A percentile compares a stretch with the other conserved stretches of the same genome.
Evolutionary conservation across 2,113 vertebrate species (phyloP).

Genomic region (Myotis lucifugus): DNA sequence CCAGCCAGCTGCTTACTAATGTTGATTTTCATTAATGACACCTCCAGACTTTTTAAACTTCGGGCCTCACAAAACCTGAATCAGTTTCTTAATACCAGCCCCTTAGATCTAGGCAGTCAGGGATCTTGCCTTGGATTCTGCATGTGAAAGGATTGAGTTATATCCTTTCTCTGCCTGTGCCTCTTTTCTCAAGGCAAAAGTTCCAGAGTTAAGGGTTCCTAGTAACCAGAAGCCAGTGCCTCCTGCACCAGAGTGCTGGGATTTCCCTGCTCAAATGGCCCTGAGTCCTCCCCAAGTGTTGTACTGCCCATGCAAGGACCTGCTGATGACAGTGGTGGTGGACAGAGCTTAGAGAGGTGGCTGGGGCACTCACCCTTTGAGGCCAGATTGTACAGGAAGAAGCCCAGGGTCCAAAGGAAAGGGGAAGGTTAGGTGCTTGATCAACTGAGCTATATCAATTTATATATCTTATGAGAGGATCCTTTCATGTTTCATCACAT

Average conservation of each 20-base stretch:
- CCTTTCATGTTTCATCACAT: neutral
- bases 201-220: neutral
- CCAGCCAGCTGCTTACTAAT: neutral
- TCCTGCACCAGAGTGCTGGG: neutral
- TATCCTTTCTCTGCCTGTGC: neutral
- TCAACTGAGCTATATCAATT: neutral
- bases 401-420: neutral
- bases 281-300: accelerated
- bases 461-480: neutral
- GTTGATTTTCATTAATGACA: neutral
- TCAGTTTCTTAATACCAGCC: neutral
- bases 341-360: neutral
- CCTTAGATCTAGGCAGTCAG: neutral
- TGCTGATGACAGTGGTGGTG: no score
- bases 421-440: neutral
- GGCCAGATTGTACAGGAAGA: neutral
- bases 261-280: neutral
- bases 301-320: neutral
- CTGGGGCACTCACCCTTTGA: neutral
- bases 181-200: neutral
- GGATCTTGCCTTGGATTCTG: neutral
- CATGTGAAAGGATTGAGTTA: neutral
- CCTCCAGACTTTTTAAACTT: neutral
- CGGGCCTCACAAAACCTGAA: neutral
- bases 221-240: neutral